Percentiles rank a stretch among this genome's conserved stretches.
phyloP scores from a whole-genome alignment of 1,140 invertebrate species.

The Archivesica marissinica region DNA sequence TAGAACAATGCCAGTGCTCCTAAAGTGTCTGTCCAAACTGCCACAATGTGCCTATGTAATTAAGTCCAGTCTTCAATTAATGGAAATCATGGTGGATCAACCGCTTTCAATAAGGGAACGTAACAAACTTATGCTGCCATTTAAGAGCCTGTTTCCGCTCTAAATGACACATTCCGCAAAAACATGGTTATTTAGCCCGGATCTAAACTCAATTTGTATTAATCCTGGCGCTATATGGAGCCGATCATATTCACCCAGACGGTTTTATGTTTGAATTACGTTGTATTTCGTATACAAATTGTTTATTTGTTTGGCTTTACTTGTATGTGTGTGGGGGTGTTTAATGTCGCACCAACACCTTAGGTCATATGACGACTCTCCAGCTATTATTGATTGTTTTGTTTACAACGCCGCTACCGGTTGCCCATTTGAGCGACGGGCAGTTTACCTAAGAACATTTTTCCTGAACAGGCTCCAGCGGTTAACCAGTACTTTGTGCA shows the following conservation, averaged over 20 bases:
- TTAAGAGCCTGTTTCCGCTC: neutral
- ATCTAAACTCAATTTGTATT: slow-evolving; percentile 30
- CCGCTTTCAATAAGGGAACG: neutral
- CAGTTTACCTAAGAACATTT: no score
- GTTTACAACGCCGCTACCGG: no score
- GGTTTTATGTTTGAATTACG: neutral
- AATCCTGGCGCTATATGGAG: neutral
- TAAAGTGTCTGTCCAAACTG: neutral
- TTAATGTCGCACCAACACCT: no score
- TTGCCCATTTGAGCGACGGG: no score
- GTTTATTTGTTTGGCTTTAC: no score
- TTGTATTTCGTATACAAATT: no score
- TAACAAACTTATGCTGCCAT: neutral
- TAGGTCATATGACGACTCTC: no score
- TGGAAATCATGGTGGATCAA: neutral
- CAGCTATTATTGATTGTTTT: no score
- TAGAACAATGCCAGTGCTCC: no score
- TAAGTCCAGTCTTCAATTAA: neutral
- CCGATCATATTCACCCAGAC: neutral
- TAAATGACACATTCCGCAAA: neutral
- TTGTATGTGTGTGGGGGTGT: no score
- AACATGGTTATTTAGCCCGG: slow-evolving; percentile 13
- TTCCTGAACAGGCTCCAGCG: no score
- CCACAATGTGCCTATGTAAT: neutral
- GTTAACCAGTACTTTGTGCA: no score